These are phyloP conservation scores for Spinus olivaceus DNA, from an alignment of 2,797 vertebrate genomes.

Conservation along the genomic window DNA sequence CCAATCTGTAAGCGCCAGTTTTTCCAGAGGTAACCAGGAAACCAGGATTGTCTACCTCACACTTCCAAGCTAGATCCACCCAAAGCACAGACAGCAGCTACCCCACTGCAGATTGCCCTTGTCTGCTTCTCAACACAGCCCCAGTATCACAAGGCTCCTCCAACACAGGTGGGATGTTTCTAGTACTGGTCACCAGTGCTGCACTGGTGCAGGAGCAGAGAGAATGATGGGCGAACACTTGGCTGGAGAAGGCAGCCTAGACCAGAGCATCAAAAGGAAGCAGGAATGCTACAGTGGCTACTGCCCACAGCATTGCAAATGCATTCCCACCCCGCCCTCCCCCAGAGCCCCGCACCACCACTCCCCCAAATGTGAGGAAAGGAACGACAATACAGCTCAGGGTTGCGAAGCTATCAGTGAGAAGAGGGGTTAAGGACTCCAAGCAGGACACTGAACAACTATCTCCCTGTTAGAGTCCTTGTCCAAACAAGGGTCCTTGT, in stretches of 20 bases:
- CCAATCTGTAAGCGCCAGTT: not conserved
- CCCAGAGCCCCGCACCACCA: not conserved
- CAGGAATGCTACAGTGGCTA: not conserved
- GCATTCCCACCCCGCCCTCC: accelerated
- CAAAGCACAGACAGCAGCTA: not conserved
- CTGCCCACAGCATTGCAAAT: not conserved
- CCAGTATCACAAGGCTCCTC: not conserved
- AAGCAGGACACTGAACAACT: not conserved
- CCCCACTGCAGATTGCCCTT: not conserved
- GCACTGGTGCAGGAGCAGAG: not conserved
- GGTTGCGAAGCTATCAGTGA: not conserved
- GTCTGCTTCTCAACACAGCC: not conserved
- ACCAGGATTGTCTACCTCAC: not conserved
- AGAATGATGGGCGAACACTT: not conserved
- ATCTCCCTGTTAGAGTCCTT: not conserved
- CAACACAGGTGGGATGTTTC: not conserved
- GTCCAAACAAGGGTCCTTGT: not conserved
- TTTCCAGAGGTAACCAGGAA: not conserved
- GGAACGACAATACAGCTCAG: not conserved
- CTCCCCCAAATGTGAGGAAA: not conserved
- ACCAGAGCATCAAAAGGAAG: not conserved
- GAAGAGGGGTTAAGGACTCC: not conserved
- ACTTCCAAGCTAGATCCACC: not conserved
- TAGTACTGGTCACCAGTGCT: not conserved
- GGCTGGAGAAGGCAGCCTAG: not conserved